These are phyloP conservation scores for Toxotes chatareus DNA, from an alignment of 2,113 vertebrate species.

Conservation along the genomic window DNA sequence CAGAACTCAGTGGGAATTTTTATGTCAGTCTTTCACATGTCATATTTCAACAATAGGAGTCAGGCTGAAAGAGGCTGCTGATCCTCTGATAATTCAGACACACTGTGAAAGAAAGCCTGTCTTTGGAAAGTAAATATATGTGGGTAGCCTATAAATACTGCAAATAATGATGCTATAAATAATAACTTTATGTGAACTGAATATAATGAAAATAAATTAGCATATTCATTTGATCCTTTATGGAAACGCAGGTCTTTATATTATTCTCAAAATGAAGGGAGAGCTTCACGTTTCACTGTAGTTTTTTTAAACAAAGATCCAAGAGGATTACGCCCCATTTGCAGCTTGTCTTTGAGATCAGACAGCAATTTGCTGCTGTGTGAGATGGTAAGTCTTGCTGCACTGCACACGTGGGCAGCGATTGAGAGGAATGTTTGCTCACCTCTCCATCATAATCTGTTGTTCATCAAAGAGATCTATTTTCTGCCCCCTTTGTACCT, in stretches of 20 bases:
- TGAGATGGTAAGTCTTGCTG: conserved; percentile 40
- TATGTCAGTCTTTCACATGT: conserved; percentile 30
- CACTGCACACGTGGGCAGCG: conserved; percentile 36
- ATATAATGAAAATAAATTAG: neutral
- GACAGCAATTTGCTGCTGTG: conserved; percentile 50
- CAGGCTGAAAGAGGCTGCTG: conserved; percentile 1
- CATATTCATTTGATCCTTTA: conserved; percentile 30
- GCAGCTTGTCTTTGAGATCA: conserved; percentile 61
- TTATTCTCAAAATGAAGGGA: conserved; percentile 1
- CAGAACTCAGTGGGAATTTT: conserved; percentile 23
- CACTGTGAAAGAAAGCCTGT: neutral
- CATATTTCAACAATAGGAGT: conserved; percentile 33
- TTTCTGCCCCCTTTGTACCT: conserved; percentile 60
- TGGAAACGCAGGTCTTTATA: conserved; percentile 9
- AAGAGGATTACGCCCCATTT: conserved; percentile 61
- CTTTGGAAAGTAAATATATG: conserved; percentile 27
- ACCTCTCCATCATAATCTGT: conserved; percentile 70
- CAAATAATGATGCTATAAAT: neutral
- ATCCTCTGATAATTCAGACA: conserved; percentile 40
- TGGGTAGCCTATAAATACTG: conserved; percentile 10
- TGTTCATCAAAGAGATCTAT: conserved; percentile 69
- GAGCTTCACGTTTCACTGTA: conserved; percentile 15
- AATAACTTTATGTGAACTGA: neutral
- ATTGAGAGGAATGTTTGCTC: conserved; percentile 58
- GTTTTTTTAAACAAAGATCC: conserved; percentile 43